Conservation (phyloP, 2,888 invertebrate genomes). For the Cacoxenus indagator region DNA sequence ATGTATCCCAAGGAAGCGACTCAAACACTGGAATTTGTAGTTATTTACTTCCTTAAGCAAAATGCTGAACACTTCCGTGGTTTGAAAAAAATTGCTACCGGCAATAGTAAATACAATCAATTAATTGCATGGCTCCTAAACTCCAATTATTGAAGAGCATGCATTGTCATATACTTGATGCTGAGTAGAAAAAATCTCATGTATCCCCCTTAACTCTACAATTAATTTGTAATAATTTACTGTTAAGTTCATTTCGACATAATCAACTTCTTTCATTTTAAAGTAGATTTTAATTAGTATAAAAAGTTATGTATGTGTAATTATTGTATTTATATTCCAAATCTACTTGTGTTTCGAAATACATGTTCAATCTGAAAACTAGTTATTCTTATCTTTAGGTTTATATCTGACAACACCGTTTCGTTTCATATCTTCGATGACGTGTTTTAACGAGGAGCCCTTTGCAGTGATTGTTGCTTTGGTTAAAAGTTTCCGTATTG, state of each 20-base stretch:
- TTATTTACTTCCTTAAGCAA: constrained; percentile 53
- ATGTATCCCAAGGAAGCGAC: constrained; percentile 62
- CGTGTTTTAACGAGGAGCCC: constrained; percentile 22
- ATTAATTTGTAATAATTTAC: not conserved
- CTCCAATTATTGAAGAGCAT: constrained; percentile 47
- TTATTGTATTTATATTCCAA: not conserved
- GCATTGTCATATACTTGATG: too few species aligned
- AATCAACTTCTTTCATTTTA: constrained; percentile 53
- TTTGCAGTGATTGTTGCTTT: constrained; percentile 17
- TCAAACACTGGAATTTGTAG: constrained; percentile 61
- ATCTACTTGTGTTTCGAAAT: accelerated
- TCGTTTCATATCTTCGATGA: constrained; percentile 33
- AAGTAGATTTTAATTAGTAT: constrained; percentile 18
- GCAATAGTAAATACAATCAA: constrained; percentile 53
- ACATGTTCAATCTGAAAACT: constrained; percentile 8
- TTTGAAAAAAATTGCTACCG: constrained; percentile 49
- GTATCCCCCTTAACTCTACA: constrained; percentile 30
- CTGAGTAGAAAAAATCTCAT: constrained; percentile 23
- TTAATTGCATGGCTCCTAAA: constrained; percentile 54
- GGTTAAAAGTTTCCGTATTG: constrained; percentile 43
- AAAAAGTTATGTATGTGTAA: not conserved
- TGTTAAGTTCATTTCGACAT: constrained; percentile 48
- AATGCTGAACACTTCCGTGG: constrained; percentile 51
- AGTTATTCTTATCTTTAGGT: not conserved
- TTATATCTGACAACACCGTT: constrained; percentile 31